phyloP scores from a whole-genome alignment of 53 echinoderm and acorn worm genomes.

The Apostichopus leukothele region DNA sequence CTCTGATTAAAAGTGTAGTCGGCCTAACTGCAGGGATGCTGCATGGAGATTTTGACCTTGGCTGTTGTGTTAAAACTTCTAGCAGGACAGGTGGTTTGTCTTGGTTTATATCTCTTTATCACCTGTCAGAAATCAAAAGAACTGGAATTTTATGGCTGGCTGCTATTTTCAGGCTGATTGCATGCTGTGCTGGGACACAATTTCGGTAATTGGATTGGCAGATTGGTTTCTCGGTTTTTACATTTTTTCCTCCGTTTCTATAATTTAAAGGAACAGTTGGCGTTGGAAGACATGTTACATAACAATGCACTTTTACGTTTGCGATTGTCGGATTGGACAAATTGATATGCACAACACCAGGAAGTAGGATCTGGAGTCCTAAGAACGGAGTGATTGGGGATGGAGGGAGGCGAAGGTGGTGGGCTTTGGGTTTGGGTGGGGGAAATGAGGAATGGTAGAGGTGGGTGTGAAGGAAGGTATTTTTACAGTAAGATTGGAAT shows the following conservation, averaged over 20 bases:
- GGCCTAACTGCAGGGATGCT: background rate
- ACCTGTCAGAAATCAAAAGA: conserved; percentile 2
- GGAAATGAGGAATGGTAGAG: no score
- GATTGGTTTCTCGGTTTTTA: conserved; percentile 1
- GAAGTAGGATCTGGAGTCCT: no score
- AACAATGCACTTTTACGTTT: background rate
- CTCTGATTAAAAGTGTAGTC: no score
- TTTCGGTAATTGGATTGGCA: conserved; percentile 29
- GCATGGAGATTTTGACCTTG: background rate
- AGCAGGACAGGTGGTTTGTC: background rate
- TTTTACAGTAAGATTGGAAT: no score
- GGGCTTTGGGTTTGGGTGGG: no score
- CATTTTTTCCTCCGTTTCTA: background rate
- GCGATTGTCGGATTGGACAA: background rate
- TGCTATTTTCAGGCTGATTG: conserved; percentile 21
- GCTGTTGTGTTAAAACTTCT: background rate
- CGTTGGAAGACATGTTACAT: background rate
- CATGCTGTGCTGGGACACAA: conserved; percentile 9
- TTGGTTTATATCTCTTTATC: background rate
- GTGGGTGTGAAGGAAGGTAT: no score
- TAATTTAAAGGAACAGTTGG: background rate
- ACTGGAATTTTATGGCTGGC: background rate
- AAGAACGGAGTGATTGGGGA: no score
- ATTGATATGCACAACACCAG: no score
- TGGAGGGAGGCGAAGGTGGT: no score